These are phyloP conservation scores for Carcharodon carcharias DNA, from an alignment of 2,797 vertebrate genomes.

Conservation along the genomic window DNA sequence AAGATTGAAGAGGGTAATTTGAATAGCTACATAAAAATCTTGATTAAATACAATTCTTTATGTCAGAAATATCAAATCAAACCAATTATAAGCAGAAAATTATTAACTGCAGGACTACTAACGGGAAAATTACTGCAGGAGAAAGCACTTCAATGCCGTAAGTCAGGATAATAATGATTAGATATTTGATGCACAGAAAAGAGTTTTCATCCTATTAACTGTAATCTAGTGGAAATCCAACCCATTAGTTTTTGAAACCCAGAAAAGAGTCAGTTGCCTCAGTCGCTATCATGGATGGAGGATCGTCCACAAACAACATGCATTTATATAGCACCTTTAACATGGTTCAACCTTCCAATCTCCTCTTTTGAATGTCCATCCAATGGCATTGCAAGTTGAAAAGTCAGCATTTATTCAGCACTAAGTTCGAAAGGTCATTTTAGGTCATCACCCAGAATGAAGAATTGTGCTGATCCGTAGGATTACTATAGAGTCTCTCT, in stretches of 20 bases:
- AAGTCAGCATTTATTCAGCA: not conserved
- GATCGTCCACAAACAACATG: not conserved
- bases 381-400: not conserved
- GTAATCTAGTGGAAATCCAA: not conserved
- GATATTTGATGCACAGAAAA: not conserved
- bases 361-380: not conserved
- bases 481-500: not conserved
- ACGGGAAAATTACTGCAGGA: not conserved
- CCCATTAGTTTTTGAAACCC: not conserved
- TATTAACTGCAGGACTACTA: not conserved
- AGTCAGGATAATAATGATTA: not conserved
- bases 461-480: not conserved
- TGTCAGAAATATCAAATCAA: not conserved
- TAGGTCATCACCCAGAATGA: not conserved
- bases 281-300: not conserved
- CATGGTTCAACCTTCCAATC: too few relatives aligned
- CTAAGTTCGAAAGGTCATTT: not conserved
- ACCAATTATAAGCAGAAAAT: not conserved
- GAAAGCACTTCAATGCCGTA: not conserved
- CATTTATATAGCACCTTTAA: not conserved
- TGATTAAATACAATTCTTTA: slow-evolving; percentile 13
- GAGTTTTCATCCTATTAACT: not conserved
- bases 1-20: not conserved
- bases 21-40: not conserved
- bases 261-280: not conserved